Percentiles rank a stretch among this genome's conserved stretches.
These are phyloP conservation scores for Pimpla rufipes DNA, from an alignment of 2,888 invertebrate genomes.

Conservation along the genomic window DNA sequence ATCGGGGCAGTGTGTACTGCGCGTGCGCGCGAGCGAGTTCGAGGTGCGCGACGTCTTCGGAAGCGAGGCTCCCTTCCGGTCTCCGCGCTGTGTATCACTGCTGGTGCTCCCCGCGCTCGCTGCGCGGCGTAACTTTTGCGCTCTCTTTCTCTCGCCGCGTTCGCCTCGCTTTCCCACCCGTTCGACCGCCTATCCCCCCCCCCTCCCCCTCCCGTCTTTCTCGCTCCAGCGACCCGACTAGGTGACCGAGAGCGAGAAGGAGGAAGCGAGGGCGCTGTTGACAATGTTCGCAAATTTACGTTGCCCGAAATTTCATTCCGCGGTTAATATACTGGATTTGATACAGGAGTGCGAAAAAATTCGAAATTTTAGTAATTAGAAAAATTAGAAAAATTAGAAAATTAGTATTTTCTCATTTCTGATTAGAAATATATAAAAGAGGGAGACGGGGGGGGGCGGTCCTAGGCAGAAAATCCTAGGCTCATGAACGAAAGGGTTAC, in stretches of 20 bases:
- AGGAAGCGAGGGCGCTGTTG: not conserved
- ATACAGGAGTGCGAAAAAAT: no score
- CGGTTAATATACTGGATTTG: no score
- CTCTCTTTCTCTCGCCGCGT: conserved; percentile 76
- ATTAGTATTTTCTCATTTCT: no score
- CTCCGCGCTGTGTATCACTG: conserved; percentile 80
- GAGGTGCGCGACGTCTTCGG: conserved; percentile 77
- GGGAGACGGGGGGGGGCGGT: no score
- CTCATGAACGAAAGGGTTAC: conserved; percentile 23
- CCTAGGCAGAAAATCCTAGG: no score
- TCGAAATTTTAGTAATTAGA: no score
- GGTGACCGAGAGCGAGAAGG: conserved; percentile 62
- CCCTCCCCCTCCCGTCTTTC: no score
- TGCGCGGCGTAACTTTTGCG: conserved; percentile 82
- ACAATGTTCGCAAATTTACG: no score
- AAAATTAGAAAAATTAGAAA: no score
- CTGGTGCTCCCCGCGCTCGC: conserved; percentile 77
- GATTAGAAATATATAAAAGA: no score
- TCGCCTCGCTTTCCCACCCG: conserved; percentile 45
- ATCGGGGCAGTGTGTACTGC: not conserved
- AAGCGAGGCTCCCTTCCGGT: conserved; percentile 81
- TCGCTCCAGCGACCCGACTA: conserved; percentile 75
- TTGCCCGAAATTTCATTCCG: conserved; percentile 76
- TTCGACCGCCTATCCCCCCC: conserved; percentile 46
- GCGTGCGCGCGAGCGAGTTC: conserved; percentile 57